Conservation (phyloP, 2,797 vertebrate genomes). For the Anguilla pacifica region DNA sequence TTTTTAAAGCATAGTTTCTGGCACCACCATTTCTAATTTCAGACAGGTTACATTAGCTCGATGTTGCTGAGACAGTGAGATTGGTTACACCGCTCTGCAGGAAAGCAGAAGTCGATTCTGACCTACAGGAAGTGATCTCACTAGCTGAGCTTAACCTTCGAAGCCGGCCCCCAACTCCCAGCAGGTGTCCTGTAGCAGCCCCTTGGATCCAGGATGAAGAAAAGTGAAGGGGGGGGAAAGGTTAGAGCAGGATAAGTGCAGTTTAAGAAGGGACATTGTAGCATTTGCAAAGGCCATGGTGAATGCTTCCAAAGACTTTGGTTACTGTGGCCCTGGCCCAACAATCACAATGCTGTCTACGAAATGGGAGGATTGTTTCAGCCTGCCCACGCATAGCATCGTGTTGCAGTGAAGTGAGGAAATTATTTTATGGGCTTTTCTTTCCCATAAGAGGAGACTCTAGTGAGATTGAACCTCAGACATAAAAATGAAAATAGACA, state of each 20-base stretch:
- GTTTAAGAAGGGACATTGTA: conserved; percentile 15
- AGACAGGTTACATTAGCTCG: background rate
- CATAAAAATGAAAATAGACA: background rate
- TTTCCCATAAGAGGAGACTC: background rate
- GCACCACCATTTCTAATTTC: background rate
- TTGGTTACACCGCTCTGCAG: background rate
- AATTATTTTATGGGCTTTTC: background rate
- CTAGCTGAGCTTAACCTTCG: background rate
- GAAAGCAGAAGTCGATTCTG: background rate
- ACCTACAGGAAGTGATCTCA: conserved; percentile 6
- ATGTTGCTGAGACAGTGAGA: background rate
- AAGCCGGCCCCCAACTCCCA: background rate
- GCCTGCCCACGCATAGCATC: background rate
- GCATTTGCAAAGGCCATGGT: conserved; percentile 1
- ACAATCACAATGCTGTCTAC: conserved; percentile 17
- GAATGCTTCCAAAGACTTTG: conserved; percentile 25
- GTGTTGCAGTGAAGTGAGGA: background rate
- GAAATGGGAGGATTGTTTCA: background rate
- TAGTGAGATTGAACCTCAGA: background rate
- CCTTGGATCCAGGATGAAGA: background rate
- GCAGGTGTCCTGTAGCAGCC: background rate
- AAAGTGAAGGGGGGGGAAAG: background rate
- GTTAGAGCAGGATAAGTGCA: background rate
- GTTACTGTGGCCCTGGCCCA: conserved; percentile 22
- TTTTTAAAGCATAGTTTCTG: no score